Percentiles rank a stretch among this genome's conserved stretches.
Conservation (phyloP, 1,140 invertebrate species). For the Muscidifurax raptorellus region DNA sequence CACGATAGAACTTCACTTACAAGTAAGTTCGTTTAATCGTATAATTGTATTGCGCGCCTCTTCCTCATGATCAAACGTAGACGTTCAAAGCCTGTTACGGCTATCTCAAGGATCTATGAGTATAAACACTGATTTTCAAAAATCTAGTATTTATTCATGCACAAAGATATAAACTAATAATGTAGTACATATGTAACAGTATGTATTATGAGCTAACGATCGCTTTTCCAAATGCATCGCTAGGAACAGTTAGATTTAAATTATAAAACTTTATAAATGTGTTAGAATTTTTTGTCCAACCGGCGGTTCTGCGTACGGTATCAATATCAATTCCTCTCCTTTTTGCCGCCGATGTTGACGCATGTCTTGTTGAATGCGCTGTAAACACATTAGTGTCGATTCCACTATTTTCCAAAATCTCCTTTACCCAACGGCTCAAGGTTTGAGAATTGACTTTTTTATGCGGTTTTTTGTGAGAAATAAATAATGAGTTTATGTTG, state of each 20-base stretch:
- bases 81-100: slow-evolving; percentile 7
- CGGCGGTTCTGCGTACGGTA: background rate
- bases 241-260: background rate
- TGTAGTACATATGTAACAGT: too few relatives aligned
- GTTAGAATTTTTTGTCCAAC: background rate
- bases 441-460: slow-evolving; percentile 3
- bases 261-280: slow-evolving; percentile 9
- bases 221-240: background rate
- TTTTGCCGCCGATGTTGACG: slow-evolving; percentile 5
- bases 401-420: background rate
- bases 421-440: slow-evolving; percentile 17
- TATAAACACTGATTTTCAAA: background rate
- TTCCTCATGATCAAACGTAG: slow-evolving; percentile 15
- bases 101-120: background rate
- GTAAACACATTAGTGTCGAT: background rate
- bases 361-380: slow-evolving; percentile 2
- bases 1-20: too few relatives aligned
- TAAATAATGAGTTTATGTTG: background rate
- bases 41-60: too few relatives aligned
- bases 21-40: too few relatives aligned
- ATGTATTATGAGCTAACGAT: slow-evolving; percentile 8
- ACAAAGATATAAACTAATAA: background rate
- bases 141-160: background rate
- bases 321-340: background rate
- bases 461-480: background rate